Conservation (phyloP, 2,113 vertebrate species). For the Pao palembangensis region DNA sequence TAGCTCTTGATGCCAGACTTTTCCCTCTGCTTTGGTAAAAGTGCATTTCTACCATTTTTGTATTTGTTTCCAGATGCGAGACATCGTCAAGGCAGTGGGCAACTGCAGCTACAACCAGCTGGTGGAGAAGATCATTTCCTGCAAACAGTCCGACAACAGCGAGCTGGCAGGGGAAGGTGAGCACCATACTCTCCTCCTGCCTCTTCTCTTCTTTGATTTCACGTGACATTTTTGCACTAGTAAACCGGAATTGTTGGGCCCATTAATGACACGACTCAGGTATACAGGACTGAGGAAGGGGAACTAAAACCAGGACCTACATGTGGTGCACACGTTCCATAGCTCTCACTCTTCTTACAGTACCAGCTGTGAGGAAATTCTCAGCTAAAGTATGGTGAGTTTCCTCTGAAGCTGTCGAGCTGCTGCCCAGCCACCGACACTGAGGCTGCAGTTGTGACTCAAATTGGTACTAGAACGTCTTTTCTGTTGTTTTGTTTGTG, state of each 20-base stretch:
- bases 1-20: background rate
- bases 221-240: background rate
- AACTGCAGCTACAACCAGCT: conserved; percentile 99
- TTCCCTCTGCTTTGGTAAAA: conserved; percentile 3
- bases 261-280: background rate
- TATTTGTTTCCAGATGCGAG: conserved; percentile 80
- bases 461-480: background rate
- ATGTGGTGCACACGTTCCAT: conserved; percentile 18
- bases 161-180: conserved; percentile 94
- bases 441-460: background rate
- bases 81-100: conserved; percentile 94
- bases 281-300: background rate
- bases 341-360: conserved; percentile 30
- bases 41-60: conserved; percentile 31
- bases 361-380: conserved; percentile 32
- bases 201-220: background rate
- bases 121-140: conserved; percentile 98
- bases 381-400: conserved; percentile 31
- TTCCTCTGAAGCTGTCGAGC: too few species aligned
- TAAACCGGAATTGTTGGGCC: background rate
- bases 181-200: conserved; percentile 33
- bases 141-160: conserved; percentile 95
- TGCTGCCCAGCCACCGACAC: conserved; percentile 11
- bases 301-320: conserved; percentile 28
- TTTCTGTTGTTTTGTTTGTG: background rate